These are phyloP conservation scores for Nyleta sp. DNA, from an alignment of 2,888 invertebrate genomes.

Conservation along the genomic window DNA sequence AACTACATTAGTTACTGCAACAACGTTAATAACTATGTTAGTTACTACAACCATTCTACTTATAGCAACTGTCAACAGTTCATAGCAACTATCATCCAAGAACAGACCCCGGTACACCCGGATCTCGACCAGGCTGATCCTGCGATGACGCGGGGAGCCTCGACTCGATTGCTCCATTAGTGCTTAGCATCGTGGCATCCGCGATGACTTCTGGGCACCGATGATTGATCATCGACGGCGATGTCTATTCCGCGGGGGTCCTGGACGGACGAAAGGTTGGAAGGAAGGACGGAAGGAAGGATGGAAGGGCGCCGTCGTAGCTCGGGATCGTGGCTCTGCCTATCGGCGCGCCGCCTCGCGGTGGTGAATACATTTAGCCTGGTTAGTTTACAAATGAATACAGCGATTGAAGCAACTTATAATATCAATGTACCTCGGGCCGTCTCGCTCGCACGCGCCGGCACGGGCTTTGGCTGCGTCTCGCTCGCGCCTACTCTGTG, in stretches of 20 bases:
- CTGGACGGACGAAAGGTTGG: conserved; percentile 65
- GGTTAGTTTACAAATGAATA: conserved; percentile 88
- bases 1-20: no score
- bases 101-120: no score
- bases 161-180: no score
- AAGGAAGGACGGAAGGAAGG: conserved; percentile 72
- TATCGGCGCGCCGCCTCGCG: conserved; percentile 81
- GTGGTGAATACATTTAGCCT: conserved; percentile 83
- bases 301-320: conserved; percentile 79
- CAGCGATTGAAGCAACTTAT: conserved; percentile 89
- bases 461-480: conserved; percentile 74
- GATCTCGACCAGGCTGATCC: no score
- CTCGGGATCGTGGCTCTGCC: conserved; percentile 80
- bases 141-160: no score
- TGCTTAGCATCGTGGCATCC: no score
- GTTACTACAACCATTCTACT: no score
- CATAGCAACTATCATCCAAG: no score
- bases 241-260: conserved; percentile 42
- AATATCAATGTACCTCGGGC: conserved; percentile 84
- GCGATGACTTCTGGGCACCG: background rate
- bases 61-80: no score
- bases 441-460: conserved; percentile 79
- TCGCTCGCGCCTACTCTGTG: conserved; percentile 74
- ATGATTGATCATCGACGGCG: conserved; percentile 53
- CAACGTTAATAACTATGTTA: no score